Evolutionary conservation across 2,797 vertebrate genomes (phyloP), one percentile per base, ranked within the genome.

Genomic region (Poeciliopsis paucimaculata): DNA sequence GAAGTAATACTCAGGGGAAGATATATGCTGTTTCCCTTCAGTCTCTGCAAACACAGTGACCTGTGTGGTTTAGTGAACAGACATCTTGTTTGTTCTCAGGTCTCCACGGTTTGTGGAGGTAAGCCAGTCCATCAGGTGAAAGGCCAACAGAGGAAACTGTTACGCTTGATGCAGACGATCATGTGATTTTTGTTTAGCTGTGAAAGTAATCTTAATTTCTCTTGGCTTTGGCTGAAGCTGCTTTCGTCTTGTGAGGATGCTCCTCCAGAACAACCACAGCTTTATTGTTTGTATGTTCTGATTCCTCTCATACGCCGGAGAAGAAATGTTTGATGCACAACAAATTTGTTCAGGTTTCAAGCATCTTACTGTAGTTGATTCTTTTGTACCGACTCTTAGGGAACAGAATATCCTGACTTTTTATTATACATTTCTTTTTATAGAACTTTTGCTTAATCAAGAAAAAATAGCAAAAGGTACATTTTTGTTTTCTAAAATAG

Each of bases 41-140:
- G 51, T 73, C 71, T 43, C 70, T 72, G 77, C 80, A 75, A 43
- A 31, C 84, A 78, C 77, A 45, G 70, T 20, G 79, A 83, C 70
- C 20, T 28, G 46, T 80, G 81, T 53, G 78, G 72, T 66, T 85
- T 78, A 62, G 72, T 36, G 31, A 81, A 76, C 66, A 82, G 87
- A 77, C 79, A 75, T 90, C 75, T 88, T 85, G 81, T 88, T 78
- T 84, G 77, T 85, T 85, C 47, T 83, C 75, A 77, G 18, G 70
- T 78, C 76, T 81, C 26, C 78, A 43, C 45, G 31, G 64, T 82
- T 72, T 78, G 76, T 74, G 73, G 77, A 55, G 81, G 87, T 74
- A 81, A 84, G 72, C 85, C 68, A 79, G 28, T 76, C 55, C 12
- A 28, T 76, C 74, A 47, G 68, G 68, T 28, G 39, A 43, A 43